A percentile compares a stretch with the other conserved stretches of the same genome.
Conservation (phyloP, 1,140 invertebrate genomes). For the Pogonus chalceus region DNA sequence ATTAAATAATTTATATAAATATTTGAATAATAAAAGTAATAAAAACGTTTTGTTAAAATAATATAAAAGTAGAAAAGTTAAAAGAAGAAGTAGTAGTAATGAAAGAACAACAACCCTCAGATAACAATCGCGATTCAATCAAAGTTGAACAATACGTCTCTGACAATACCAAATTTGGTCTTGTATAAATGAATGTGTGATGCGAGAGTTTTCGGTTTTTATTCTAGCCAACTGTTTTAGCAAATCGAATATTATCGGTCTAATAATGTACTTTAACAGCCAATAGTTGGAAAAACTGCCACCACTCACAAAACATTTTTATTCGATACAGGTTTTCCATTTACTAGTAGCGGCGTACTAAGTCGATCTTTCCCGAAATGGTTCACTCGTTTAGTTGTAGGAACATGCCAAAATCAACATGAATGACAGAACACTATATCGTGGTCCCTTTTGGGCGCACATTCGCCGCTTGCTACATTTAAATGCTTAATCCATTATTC, state of each 20-base stretch:
- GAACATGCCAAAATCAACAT: constrained; percentile 18
- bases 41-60: no score
- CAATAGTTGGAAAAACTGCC: background rate
- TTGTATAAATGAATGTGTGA: background rate
- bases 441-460: constrained; percentile 16
- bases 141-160: background rate
- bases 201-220: background rate
- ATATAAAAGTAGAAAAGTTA: no score
- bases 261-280: background rate
- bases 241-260: background rate
- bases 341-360: background rate
- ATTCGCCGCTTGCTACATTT: constrained; percentile 23
- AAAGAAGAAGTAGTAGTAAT: no score
- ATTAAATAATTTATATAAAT: no score
- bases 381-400: background rate
- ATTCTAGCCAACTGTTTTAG: background rate
- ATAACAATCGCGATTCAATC: background rate
- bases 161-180: background rate
- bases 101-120: background rate
- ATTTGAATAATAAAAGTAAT: no score
- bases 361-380: background rate
- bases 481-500: constrained; percentile 28
- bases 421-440: constrained; percentile 24
- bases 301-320: no score
- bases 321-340: background rate